Conservation (phyloP, 2,797 vertebrate genomes). For the Trachops cirrhosus region DNA sequence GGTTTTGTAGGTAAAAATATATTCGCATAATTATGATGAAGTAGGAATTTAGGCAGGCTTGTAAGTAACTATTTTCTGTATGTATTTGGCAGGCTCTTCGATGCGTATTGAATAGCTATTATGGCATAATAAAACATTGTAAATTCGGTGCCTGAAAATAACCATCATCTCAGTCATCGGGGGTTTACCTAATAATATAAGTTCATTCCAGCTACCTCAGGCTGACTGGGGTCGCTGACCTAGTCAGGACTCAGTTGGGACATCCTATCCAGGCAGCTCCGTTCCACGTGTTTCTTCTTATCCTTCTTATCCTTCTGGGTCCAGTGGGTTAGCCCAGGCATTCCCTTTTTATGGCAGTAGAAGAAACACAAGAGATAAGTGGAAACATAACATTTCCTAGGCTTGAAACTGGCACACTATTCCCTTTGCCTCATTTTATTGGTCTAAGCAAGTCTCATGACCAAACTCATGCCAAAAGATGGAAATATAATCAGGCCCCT, state of each 20-base stretch:
- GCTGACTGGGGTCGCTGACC: neutral
- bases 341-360: neutral
- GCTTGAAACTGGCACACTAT: neutral
- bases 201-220: neutral
- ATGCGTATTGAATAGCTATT: neutral
- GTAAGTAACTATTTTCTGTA: neutral
- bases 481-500: neutral
- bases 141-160: neutral
- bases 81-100: neutral
- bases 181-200: neutral
- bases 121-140: neutral
- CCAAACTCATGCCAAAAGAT: neutral
- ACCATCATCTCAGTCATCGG: neutral
- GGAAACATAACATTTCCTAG: neutral
- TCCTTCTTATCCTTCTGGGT: neutral
- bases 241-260: neutral
- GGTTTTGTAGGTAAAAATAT: neutral
- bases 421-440: neutral
- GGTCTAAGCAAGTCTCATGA: neutral
- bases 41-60: neutral
- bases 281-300: neutral
- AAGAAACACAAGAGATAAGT: neutral
- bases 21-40: neutral
- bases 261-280: neutral
- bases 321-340: neutral